A percentile compares a stretch with the other conserved stretches of the same genome.
Conservation (phyloP, 2,888 invertebrate genomes). For the Pristionchus entomophagus region DNA sequence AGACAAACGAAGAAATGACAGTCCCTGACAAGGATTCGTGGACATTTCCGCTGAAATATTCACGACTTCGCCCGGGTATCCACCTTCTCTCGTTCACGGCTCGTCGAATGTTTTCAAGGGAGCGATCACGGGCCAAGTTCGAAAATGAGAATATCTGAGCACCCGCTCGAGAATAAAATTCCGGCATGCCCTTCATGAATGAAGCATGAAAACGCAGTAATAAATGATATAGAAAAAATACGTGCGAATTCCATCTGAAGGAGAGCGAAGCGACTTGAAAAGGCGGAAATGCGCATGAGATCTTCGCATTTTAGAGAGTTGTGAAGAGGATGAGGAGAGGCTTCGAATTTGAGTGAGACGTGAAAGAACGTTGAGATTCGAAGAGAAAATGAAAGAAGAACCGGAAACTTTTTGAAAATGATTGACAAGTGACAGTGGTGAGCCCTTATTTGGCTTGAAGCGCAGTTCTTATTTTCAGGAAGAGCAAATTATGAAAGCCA, state of each 20-base stretch:
- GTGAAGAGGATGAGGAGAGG: neutral
- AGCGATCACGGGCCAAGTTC: neutral
- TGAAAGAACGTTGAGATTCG: too few species aligned
- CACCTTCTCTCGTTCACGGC: neutral
- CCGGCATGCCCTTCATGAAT: too few species aligned
- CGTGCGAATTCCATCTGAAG: neutral
- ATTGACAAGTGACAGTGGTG: too few species aligned
- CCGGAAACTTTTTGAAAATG: too few species aligned
- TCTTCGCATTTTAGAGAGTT: constrained; percentile 19
- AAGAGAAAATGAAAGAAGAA: too few species aligned
- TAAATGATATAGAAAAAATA: too few species aligned
- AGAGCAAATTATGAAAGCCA: neutral
- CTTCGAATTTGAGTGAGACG: neutral
- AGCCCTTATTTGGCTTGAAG: neutral
- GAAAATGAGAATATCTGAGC: too few species aligned
- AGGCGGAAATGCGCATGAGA: neutral
- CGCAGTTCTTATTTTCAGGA: neutral
- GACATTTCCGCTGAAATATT: neutral
- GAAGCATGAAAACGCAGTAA: too few species aligned
- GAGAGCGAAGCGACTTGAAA: neutral
- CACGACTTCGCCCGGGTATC: too few species aligned
- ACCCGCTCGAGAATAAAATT: too few species aligned
- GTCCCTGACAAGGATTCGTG: too few species aligned
- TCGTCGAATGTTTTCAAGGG: neutral
- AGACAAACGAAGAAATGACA: too few species aligned